Base-by-base conservation (phyloP, 2,888 invertebrate species). In the Marronus borbonicus region DNA sequence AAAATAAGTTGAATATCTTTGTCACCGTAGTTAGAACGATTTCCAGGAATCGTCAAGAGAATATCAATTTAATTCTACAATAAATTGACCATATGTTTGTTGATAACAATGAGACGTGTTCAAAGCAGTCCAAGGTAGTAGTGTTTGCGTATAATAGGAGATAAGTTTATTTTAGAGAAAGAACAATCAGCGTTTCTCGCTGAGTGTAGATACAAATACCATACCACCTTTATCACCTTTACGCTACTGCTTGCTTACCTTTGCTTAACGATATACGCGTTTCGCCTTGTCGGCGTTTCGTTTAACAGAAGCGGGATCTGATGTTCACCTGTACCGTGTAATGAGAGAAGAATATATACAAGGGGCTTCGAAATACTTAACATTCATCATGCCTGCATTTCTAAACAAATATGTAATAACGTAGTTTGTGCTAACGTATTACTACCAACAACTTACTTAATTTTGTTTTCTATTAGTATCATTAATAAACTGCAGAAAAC, bases 71-170 rank as follows among this genome's bases (percentile, higher is more conserved):
- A 12, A 50, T 3, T 28, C 31, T n/a, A 28, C 4, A 64, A 74
- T 58, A 74, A 74, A 49, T 50, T 50, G 1, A 68, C 50, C 24
- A 68, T 49, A 17, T 62, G 64, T 28, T 75, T 75, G 62, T 17
- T 50, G 49, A 14, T 69, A 77, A 76, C 14, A 49, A 17, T 17
- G 60, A 44, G 58, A 80, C 77, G 74, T 76, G 79, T 76, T 5
- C 80, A 77, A 55, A 72, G 64, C 72, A 80, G 79, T 79, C 79
- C 78, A 80, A 79, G 80, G 79, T 80, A 72, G 77, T 64, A 76
- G 74, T 76, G 79, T 79, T 78, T 78, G 76, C 72, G 60, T 68
- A 12, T 44, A 12, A 44, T 44, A 72, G 36, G 66, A 80, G 78
- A 78, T 80, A 79, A 68, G 77, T 70, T 74, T 60, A 68, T 65